These are phyloP conservation scores for Takifugu rubripes DNA, from an alignment of 2,797 vertebrate genomes.

Conservation along the genomic window DNA sequence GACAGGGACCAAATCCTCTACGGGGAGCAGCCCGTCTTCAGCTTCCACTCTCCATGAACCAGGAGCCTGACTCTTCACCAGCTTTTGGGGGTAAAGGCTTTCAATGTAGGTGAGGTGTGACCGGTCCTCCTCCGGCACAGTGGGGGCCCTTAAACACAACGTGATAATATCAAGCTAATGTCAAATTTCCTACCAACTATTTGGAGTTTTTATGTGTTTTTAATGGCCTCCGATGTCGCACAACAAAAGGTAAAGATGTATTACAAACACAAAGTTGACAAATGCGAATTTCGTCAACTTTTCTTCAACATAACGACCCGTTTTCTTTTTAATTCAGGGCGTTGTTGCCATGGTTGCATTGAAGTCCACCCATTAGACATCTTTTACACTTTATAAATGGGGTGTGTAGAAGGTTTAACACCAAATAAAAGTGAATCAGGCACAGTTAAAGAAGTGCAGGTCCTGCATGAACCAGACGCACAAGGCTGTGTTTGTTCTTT, in stretches of 20 bases:
- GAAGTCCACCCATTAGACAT: too few relatives aligned
- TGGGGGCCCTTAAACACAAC: neutral
- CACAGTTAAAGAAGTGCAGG: too few relatives aligned
- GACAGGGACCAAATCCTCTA: slow-evolving; percentile 36
- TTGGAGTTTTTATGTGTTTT: neutral
- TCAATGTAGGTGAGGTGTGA: slow-evolving; percentile 10
- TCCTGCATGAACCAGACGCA: too few relatives aligned
- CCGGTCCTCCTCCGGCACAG: slow-evolving; percentile 10
- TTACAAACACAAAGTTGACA: neutral
- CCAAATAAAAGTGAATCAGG: too few relatives aligned
- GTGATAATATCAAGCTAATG: too few relatives aligned
- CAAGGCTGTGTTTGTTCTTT: too few relatives aligned
- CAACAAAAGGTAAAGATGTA: neutral
- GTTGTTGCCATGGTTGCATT: too few relatives aligned
- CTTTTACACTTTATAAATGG: too few relatives aligned
- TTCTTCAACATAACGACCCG: neutral
- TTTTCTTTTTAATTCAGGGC: too few relatives aligned
- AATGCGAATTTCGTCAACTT: neutral
- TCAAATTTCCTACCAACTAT: too few relatives aligned
- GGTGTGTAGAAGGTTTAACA: too few relatives aligned
- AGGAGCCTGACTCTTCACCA: slow-evolving; percentile 27
- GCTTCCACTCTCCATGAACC: slow-evolving; percentile 51
- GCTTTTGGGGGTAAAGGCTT: slow-evolving; percentile 30
- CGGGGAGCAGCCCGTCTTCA: slow-evolving; percentile 65
- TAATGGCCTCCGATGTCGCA: neutral